These are phyloP conservation scores for Metallyticus violacea DNA, from an alignment of 2,888 invertebrate species.

Conservation along the genomic window DNA sequence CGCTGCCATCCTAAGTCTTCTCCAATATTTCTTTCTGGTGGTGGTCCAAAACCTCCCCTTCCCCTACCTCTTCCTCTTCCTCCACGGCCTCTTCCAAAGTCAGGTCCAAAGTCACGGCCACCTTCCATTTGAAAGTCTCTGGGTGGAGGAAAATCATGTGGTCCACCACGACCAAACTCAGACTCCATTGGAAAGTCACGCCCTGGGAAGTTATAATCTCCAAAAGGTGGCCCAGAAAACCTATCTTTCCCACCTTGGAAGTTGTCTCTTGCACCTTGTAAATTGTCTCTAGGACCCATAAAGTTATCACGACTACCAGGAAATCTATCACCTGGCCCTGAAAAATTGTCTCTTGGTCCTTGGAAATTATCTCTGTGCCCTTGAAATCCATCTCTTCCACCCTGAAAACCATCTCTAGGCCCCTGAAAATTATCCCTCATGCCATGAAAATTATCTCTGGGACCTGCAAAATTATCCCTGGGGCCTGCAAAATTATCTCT, in stretches of 20 bases:
- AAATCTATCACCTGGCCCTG: background rate
- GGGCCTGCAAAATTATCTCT: constrained; percentile 27
- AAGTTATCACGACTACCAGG: constrained; percentile 15
- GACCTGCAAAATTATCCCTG: constrained; percentile 16
- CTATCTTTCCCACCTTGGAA: constrained; percentile 14
- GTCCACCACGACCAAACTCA: constrained; percentile 13
- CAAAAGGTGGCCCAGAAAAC: constrained; percentile 13
- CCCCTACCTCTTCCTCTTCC: constrained; percentile 14
- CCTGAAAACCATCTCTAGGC: constrained; percentile 14
- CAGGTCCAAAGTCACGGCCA: background rate
- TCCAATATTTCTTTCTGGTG: background rate
- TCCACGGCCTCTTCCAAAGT: constrained; percentile 18
- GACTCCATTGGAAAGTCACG: constrained; percentile 4
- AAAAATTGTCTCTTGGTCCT: constrained; percentile 6
- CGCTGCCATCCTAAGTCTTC: constrained; percentile 20
- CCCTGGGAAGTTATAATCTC: constrained; percentile 13
- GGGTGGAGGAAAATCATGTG: constrained; percentile 19
- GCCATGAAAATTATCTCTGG: background rate
- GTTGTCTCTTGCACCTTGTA: background rate
- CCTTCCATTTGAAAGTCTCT: constrained; percentile 10
- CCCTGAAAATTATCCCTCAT: background rate
- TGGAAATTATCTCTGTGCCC: constrained; percentile 12
- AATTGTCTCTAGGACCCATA: background rate
- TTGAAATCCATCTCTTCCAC: background rate
- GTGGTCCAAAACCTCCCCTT: background rate